Base-by-base conservation (phyloP, 92 coral and sea anemone species). In the Umimayanthus chanpuru region DNA sequence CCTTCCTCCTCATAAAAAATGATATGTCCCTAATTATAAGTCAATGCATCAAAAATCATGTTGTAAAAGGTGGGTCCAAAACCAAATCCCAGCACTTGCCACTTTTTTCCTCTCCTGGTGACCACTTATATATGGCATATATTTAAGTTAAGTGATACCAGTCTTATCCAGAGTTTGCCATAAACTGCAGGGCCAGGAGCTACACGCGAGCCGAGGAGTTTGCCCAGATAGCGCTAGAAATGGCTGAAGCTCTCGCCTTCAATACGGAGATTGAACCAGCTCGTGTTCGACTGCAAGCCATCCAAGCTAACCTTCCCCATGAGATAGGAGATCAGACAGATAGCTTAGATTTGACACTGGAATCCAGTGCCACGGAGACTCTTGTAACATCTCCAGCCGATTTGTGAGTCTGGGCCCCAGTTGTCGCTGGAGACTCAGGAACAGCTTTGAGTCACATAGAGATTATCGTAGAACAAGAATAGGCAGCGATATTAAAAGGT, bases 251-350 rank as follows among this genome's bases (percentile, higher is more conserved):
- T 23, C 74, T 79, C 32, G 91, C 90, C 68, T 94, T 94, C 85
- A 90, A 90, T 81, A 94, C 94, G 9, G 96, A 94, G 68, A 94
- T 88, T 9, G 65, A 78, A 23, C 96, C 91, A 25, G 96, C 96
- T 11, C 88, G 83, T 74, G 94, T 82, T 6, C 92, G 96, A 49
- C 91, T 93, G 40, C 88, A 92, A 56, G 89, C 89, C 53, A 77
- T 89, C 20, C 65, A 47, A 23, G 73, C 89, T 41, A 50, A 73
- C n/a, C 25, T 84, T 40, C 38, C 79, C 20, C 38, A 28, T 44
- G 88, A 21, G 32, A 28, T 11, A 44, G 41, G 66, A 23, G 65
- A n/a, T 28, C 65, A 29, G 39, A 14, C 82, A 20, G 82, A 80
- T 49, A 56, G 64, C 86, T 41, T 39, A 66, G 76, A 44, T 18